phyloP scores from a whole-genome alignment of 2,113 vertebrate species.

The Caranx ignobilis region DNA sequence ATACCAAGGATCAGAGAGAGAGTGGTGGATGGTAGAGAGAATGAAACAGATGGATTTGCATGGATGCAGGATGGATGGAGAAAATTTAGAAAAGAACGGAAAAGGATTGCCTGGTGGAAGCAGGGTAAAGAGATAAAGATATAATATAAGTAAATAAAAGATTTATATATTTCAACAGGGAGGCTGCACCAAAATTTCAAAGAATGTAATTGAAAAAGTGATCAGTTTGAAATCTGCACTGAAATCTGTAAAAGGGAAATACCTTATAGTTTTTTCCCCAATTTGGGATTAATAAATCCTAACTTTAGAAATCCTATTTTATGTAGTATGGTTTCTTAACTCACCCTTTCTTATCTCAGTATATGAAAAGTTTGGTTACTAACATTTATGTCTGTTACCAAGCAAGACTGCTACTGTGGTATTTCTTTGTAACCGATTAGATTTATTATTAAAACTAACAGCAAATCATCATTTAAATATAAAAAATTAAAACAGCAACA shows the following conservation, averaged over 20 bases:
- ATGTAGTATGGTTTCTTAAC: too few relatives aligned
- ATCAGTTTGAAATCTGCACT: not conserved
- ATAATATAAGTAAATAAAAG: constrained; percentile 28
- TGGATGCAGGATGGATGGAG: constrained; percentile 27
- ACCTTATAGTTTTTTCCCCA: not conserved
- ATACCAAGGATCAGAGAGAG: constrained; percentile 43
- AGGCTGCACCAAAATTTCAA: not conserved
- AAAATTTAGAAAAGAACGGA: constrained; percentile 14
- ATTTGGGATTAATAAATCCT: too few relatives aligned
- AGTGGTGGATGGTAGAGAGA: constrained; percentile 19
- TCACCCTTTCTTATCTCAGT: too few relatives aligned
- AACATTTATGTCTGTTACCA: too few relatives aligned
- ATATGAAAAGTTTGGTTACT: too few relatives aligned
- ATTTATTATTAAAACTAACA: too few relatives aligned
- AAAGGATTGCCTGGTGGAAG: not conserved
- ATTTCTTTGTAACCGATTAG: too few relatives aligned
- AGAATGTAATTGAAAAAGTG: not conserved
- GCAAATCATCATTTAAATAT: too few relatives aligned
- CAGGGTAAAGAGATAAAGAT: constrained; percentile 3
- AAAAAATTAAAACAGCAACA: too few relatives aligned
- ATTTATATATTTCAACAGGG: not conserved
- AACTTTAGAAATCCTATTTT: too few relatives aligned
- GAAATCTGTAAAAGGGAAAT: not conserved
- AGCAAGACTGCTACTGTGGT: too few relatives aligned
- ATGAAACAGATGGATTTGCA: constrained; percentile 33